These are phyloP conservation scores for Dissostichus mawsoni DNA, from an alignment of 2,113 vertebrate genomes.

Conservation along the genomic window DNA sequence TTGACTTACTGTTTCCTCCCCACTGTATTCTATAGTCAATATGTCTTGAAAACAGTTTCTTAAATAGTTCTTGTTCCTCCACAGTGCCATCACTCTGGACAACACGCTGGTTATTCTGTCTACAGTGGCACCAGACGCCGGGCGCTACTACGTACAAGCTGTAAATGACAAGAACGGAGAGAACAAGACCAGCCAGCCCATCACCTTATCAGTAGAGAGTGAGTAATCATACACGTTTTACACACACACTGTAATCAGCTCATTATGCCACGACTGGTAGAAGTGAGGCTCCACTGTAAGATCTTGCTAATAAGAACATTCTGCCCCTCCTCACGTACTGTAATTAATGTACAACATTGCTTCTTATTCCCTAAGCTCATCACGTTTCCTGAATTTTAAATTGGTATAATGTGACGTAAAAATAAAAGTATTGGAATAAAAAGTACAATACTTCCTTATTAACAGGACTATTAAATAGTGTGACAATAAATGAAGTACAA, in stretches of 20 bases:
- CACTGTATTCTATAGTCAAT: background rate
- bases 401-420: too few species aligned
- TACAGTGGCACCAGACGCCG: slow-evolving; percentile 93
- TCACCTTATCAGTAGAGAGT: slow-evolving; percentile 94
- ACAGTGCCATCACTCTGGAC: slow-evolving; percentile 95
- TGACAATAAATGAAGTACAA: background rate
- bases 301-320: too few species aligned
- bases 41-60: background rate
- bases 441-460: background rate
- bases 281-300: background rate
- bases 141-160: slow-evolving; percentile 96
- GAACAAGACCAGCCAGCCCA: slow-evolving; percentile 98
- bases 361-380: too few species aligned
- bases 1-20: background rate
- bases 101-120: slow-evolving; percentile 98
- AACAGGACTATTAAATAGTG: too few species aligned
- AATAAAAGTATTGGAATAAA: background rate
- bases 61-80: background rate
- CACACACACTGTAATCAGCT: background rate
- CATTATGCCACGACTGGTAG: background rate
- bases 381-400: too few species aligned
- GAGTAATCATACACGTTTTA: slow-evolving; percentile 73
- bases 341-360: background rate
- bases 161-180: slow-evolving; percentile 99
- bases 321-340: background rate